Conservation (phyloP, 2,113 vertebrate genomes). For the Scophthalmus maximus region DNA sequence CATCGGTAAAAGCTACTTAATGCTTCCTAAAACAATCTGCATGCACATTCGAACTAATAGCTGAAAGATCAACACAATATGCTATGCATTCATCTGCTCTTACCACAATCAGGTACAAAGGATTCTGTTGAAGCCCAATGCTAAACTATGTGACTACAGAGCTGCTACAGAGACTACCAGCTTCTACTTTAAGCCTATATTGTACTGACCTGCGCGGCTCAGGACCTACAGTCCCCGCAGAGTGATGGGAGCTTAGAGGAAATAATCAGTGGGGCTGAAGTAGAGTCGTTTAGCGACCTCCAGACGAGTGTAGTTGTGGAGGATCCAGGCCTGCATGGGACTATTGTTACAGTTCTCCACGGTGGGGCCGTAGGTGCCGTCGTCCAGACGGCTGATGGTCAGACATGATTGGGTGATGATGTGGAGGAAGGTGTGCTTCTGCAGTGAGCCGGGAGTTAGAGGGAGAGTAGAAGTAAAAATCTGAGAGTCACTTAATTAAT, state of each 20-base stretch:
- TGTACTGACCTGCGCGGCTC: conserved; percentile 72
- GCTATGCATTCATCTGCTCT: conserved; percentile 8
- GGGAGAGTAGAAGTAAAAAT: conserved; percentile 62
- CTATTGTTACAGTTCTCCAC: conserved; percentile 90
- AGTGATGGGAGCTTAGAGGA: conserved; percentile 81
- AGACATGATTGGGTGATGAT: conserved; percentile 94
- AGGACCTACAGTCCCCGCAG: conserved; percentile 29
- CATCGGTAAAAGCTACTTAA: conserved; percentile 69
- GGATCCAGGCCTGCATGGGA: conserved; percentile 86
- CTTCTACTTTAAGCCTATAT: conserved; percentile 40
- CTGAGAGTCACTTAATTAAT: conserved; percentile 29
- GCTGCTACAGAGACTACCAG: conserved; percentile 23
- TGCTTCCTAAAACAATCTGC: conserved; percentile 53
- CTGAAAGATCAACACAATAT: conserved; percentile 31
- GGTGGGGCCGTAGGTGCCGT: conserved; percentile 86
- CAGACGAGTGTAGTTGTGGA: conserved; percentile 88
- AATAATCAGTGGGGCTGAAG: conserved; percentile 90
- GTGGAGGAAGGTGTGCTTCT: conserved; percentile 92
- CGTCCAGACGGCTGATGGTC: conserved; percentile 88
- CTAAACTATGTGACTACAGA: conserved; percentile 26
- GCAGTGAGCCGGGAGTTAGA: conserved; percentile 66
- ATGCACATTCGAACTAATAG: conserved; percentile 36
- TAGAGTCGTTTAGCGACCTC: conserved; percentile 91
- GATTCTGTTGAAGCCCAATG: conserved; percentile 1
- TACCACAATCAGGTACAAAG: conserved; percentile 6